Evolutionary conservation across 2,113 vertebrate genomes (phyloP).

Genomic region (Misgurnus anguillicaudatus): DNA sequence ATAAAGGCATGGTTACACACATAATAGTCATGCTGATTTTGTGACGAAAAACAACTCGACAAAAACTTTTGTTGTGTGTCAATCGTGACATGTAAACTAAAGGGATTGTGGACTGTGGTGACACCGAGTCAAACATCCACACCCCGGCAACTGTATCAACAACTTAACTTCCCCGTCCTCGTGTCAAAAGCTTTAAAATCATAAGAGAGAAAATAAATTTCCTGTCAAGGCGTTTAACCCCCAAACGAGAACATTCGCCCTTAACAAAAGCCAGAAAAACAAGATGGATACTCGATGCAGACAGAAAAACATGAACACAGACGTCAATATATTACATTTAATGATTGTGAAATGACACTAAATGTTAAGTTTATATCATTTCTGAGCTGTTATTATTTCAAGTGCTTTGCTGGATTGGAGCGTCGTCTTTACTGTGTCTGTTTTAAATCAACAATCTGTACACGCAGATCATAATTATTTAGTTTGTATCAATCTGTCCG

Average conservation of each 20-base stretch:
- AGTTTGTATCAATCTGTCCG: background rate
- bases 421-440: background rate
- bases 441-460: background rate
- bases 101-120: background rate
- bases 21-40: background rate
- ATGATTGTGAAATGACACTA: background rate
- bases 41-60: conserved; percentile 14
- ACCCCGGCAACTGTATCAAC: background rate
- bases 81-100: background rate
- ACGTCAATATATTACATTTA: background rate
- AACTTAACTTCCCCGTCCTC: background rate
- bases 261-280: conserved; percentile 27
- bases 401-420: background rate
- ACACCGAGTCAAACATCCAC: conserved; percentile 5
- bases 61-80: conserved; percentile 17
- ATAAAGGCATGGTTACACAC: conserved; percentile 12
- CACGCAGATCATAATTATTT: background rate
- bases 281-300: conserved; percentile 33
- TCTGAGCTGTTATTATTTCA: conserved; percentile 17
- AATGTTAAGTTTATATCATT: background rate
- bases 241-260: conserved; percentile 22
- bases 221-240: background rate
- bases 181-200: background rate
- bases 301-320: background rate
- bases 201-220: background rate